Evolutionary conservation across 2,797 vertebrate species (phyloP).

Genomic region (Muscicapa striata): DNA sequence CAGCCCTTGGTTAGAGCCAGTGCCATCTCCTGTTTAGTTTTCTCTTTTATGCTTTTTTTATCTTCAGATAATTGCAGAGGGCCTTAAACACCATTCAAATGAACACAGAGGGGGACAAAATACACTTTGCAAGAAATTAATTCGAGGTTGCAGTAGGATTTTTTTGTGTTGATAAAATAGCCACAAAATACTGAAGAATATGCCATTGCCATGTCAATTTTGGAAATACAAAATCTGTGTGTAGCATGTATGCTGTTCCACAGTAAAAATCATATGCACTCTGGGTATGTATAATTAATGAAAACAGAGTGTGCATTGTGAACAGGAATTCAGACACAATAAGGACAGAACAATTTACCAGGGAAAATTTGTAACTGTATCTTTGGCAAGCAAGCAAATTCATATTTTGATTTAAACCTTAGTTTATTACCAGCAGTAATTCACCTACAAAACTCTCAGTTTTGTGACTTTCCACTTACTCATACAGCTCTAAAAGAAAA

Average conservation of each 20-base stretch:
- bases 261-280: background rate
- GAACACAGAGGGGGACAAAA: background rate
- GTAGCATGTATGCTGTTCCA: background rate
- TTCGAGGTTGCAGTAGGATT: background rate
- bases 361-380: background rate
- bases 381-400: background rate
- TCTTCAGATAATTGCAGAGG: background rate
- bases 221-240: background rate
- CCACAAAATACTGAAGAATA: background rate
- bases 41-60: background rate
- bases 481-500: background rate
- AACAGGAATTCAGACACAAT: background rate
- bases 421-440: background rate
- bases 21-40: background rate
- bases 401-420: background rate
- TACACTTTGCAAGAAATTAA: background rate
- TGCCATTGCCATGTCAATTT: background rate
- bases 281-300: background rate
- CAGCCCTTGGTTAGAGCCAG: background rate
- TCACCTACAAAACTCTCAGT: background rate
- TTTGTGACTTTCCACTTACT: background rate
- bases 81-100: background rate
- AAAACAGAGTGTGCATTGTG: background rate
- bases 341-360: background rate
- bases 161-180: background rate